These are phyloP conservation scores for Schizopygopsis malacanthus DNA, from an alignment of 2,797 vertebrate genomes.

Conservation along the genomic window DNA sequence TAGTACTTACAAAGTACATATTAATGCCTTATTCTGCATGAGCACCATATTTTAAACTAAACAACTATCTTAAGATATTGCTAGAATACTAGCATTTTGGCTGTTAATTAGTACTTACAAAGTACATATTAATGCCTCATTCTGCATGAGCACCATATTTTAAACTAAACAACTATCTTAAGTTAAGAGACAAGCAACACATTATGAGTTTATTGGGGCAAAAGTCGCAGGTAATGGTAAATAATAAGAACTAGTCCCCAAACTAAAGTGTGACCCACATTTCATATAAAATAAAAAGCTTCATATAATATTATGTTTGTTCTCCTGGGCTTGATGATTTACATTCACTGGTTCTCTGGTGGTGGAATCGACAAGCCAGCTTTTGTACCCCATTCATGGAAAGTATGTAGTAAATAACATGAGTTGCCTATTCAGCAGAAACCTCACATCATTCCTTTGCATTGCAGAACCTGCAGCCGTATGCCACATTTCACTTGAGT, in stretches of 20 bases:
- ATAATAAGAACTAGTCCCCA: not conserved
- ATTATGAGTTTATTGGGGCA: not conserved
- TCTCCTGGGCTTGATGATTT: not conserved
- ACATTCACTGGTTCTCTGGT: not conserved
- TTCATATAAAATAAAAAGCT: not conserved
- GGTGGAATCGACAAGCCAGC: not conserved
- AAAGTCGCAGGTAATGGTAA: not conserved
- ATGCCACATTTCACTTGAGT: slow-evolving; percentile 78
- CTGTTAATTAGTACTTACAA: not conserved
- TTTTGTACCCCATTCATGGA: not conserved
- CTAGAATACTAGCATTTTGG: not conserved
- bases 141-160: not conserved
- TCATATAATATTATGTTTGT: not conserved
- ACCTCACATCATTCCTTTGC: slow-evolving; percentile 29
- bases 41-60: not conserved
- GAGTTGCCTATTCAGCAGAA: not conserved
- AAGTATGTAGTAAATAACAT: not conserved
- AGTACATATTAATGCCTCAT: not conserved
- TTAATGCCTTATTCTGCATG: not conserved
- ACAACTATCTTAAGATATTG: not conserved
- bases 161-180: not conserved
- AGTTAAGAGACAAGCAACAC: not conserved
- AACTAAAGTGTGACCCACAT: not conserved
- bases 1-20: not conserved
- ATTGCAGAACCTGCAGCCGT: slow-evolving; percentile 76